Conservation (phyloP, 2,888 invertebrate genomes). For the Eristalis tenax region DNA sequence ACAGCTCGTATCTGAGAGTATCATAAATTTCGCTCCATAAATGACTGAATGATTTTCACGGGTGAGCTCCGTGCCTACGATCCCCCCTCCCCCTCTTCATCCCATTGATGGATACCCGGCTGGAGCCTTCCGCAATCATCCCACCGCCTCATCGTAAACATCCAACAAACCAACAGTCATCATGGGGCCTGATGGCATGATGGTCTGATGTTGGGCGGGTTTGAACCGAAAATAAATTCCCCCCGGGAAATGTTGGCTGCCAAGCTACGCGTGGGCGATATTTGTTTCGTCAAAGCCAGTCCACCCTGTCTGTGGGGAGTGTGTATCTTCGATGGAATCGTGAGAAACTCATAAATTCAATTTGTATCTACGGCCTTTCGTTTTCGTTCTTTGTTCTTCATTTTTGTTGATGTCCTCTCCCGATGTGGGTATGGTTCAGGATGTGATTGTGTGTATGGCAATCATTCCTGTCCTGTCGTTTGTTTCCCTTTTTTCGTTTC, state of each 20-base stretch:
- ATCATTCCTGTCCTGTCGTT: not conserved
- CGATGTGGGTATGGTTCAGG: not conserved
- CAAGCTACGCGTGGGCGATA: not conserved
- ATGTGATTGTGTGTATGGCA: not conserved
- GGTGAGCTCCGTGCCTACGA: not conserved
- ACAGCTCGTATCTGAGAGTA: not conserved
- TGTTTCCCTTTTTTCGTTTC: not conserved
- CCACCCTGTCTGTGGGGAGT: not conserved
- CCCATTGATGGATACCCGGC: not conserved
- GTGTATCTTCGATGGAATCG: conserved; percentile 25
- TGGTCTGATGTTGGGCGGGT: not conserved
- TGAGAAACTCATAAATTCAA: conserved; percentile 44
- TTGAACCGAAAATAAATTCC: not conserved
- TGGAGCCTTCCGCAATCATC: not conserved
- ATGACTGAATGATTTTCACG: not conserved
- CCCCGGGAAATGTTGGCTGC: not conserved
- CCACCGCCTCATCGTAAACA: not conserved
- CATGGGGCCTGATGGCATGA: not conserved
- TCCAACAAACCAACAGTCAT: not conserved
- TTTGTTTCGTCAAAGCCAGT: not conserved
- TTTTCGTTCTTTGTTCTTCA: conserved; percentile 5
- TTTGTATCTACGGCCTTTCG: conserved; percentile 32
- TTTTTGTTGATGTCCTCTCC: conserved; percentile 12
- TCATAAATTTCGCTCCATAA: not conserved
- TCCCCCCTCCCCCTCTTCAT: not conserved